Conservation (phyloP, 2,113 vertebrate species). For the Aegithalos caudatus region DNA sequence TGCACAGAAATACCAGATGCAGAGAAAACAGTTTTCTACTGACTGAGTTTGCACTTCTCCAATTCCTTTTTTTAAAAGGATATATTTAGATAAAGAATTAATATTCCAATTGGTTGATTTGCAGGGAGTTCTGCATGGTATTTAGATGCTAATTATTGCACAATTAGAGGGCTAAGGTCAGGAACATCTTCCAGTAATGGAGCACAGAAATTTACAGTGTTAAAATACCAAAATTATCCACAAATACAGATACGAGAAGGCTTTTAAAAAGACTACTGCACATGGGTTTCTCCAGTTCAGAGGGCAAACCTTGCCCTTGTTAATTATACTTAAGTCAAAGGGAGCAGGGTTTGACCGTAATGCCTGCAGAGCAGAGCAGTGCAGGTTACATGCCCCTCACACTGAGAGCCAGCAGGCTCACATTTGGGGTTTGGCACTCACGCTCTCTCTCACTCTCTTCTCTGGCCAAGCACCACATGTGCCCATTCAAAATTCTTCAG, state of each 20-base stretch:
- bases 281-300: neutral
- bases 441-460: fast-evolving
- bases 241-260: neutral
- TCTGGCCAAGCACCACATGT: neutral
- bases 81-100: constrained; percentile 65
- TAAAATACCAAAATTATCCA: constrained; percentile 51
- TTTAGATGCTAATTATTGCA: constrained; percentile 71
- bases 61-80: neutral
- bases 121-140: constrained; percentile 59
- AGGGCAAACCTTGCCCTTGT: constrained; percentile 9
- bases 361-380: neutral
- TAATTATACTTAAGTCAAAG: constrained; percentile 9
- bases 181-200: constrained; percentile 59
- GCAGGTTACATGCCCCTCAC: neutral
- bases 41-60: constrained; percentile 49
- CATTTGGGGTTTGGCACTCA: neutral
- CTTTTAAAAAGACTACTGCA: neutral
- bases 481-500: neutral
- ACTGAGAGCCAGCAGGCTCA: neutral
- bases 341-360: neutral
- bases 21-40: constrained; percentile 11
- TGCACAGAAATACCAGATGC: neutral
- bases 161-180: constrained; percentile 74
- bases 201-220: constrained; percentile 53
- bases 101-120: constrained; percentile 65